A percentile compares a stretch with the other conserved stretches of the same genome.
Conservation (phyloP, 1,140 invertebrate species). For the Ectropis grisescens region DNA sequence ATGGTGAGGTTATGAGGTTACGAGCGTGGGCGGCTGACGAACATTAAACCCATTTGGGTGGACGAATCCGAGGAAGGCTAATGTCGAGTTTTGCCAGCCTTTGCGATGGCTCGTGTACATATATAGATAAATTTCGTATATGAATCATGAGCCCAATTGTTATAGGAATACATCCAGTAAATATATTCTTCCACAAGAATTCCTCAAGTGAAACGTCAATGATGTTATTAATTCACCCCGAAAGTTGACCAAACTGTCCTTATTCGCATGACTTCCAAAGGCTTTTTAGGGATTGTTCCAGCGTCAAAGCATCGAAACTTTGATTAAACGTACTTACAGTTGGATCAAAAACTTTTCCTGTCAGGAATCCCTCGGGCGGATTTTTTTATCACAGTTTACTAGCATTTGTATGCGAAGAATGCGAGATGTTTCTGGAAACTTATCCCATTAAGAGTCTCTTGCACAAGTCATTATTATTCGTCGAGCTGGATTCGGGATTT, state of each 20-base stretch:
- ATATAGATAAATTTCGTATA: no score
- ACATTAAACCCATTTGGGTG: slow-evolving; percentile 25
- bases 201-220: no score
- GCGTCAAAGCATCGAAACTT: not conserved
- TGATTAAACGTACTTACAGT: no score
- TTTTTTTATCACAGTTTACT: slow-evolving; percentile 3
- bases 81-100: slow-evolving; percentile 29
- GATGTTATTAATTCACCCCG: no score
- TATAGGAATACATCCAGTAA: no score
- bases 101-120: slow-evolving; percentile 56
- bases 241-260: no score
- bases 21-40: slow-evolving; percentile 28
- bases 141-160: no score
- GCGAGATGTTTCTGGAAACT: slow-evolving; percentile 11
- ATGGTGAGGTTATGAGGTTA: slow-evolving; percentile 23
- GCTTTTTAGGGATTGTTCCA: not conserved
- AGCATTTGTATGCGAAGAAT: slow-evolving; percentile 17
- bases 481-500: no score
- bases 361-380: slow-evolving; percentile 1
- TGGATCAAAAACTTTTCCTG: slow-evolving; percentile 2
- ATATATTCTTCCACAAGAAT: no score
- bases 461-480: no score
- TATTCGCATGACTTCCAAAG: no score
- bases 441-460: slow-evolving; percentile 24
- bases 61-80: slow-evolving; percentile 46